A percentile compares a stretch with the other conserved stretches of the same genome.
Conservation (phyloP, 2,113 vertebrate genomes). For the Ptychochromis oligacanthus region DNA sequence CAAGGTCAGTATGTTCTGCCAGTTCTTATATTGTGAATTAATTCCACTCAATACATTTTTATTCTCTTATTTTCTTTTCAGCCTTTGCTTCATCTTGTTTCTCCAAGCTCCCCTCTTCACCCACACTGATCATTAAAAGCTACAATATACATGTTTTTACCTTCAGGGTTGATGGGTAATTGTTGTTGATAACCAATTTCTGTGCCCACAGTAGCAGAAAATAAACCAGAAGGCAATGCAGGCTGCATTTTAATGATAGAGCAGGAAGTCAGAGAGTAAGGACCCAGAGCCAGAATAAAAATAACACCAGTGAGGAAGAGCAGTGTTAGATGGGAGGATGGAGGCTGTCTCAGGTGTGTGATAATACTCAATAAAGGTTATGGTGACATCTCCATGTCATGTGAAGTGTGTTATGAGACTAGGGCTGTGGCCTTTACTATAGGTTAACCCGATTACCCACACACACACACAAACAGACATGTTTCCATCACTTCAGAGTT, state of each 20-base stretch:
- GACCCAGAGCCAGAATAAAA: not conserved
- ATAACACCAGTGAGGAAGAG: not conserved
- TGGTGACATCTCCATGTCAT: conserved; percentile 28
- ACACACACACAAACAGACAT: not conserved
- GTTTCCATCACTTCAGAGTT: not conserved
- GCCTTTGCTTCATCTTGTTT: conserved; percentile 4
- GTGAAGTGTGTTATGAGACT: conserved; percentile 26
- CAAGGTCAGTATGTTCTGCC: not conserved
- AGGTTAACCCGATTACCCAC: conserved; percentile 27
- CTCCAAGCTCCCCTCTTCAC: not conserved
- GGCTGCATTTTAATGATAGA: not conserved
- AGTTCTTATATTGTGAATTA: not conserved
- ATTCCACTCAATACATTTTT: not conserved
- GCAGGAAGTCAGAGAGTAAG: not conserved
- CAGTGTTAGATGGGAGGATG: not conserved
- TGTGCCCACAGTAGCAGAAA: conserved; percentile 10
- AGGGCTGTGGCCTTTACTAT: conserved; percentile 25
- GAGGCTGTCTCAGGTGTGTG: not conserved
- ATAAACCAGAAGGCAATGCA: not conserved
- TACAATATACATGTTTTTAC: conserved; percentile 1
- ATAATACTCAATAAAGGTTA: conserved; percentile 35
- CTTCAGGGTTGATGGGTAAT: not conserved
- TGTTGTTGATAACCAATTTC: conserved; percentile 5
- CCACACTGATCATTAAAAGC: not conserved
- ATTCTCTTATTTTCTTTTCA: not conserved